A percentile compares a stretch with the other conserved stretches of the same genome.
These are phyloP conservation scores for Datnioides undecimradiatus DNA, from an alignment of 2,113 vertebrate species.

Conservation along the genomic window DNA sequence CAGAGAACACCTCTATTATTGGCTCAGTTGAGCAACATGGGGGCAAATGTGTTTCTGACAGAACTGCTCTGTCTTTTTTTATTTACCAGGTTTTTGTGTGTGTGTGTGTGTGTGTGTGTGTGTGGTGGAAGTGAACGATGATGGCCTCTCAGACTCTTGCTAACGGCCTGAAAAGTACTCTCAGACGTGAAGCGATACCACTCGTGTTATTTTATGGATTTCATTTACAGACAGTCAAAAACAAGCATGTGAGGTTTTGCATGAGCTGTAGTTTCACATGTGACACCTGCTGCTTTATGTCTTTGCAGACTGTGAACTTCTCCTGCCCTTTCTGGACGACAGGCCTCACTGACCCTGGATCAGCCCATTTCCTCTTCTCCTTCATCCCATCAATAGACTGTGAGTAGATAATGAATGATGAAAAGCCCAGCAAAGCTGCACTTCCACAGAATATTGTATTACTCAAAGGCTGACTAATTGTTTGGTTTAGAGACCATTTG, in stretches of 20 bases:
- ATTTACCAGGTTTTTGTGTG: background rate
- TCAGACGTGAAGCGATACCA: background rate
- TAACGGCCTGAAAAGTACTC: no score
- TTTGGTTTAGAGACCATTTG: no score
- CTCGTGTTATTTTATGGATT: no score
- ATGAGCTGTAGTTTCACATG: background rate
- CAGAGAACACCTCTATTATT: conserved; percentile 2
- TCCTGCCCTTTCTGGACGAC: background rate
- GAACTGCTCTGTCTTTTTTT: background rate
- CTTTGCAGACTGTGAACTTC: conserved; percentile 27
- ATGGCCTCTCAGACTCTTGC: background rate
- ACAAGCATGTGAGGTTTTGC: background rate
- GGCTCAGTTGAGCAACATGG: background rate
- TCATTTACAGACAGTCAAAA: background rate
- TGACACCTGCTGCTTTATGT: background rate
- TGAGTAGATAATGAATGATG: no score
- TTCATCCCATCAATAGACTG: conserved; percentile 7
- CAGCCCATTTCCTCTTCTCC: background rate
- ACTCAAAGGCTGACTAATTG: no score
- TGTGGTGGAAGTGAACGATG: background rate
- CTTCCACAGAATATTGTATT: no score
- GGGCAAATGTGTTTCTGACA: conserved; percentile 11
- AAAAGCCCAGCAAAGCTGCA: no score
- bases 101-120: no score
- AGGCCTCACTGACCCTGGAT: conserved; percentile 13